Base-by-base conservation (phyloP, 2,113 vertebrate species). In the Acanthisitta chloris region DNA sequence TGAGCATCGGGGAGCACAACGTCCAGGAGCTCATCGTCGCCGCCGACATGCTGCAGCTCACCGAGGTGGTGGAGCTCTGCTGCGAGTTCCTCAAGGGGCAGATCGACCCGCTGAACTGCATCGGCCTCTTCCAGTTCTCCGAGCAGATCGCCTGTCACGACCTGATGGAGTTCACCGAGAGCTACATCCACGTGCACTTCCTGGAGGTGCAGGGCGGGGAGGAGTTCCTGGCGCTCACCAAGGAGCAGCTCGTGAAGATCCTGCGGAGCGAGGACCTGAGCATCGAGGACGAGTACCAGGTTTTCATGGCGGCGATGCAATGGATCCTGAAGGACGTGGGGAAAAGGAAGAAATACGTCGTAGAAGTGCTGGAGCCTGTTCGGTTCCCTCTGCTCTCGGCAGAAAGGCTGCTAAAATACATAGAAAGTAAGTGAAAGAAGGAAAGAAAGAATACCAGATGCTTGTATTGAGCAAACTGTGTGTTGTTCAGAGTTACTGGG, bases 251-350 rank as follows among this genome's bases (percentile, higher is more conserved):
- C 77, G 97, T 99, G 70, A 99, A 97, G 96, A 97, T 99, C 94
- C 94, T 99, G 57, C 97, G 98, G 79, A 99, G 99, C 8, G 99
- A 99, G 95, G 99, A 99, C 97, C 98, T 99, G 34, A 98, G 99
- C 94, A 99, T 99, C 46, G 99, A 99, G 95, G 99, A 99, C 42
- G 99, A 99, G 97, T 99, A 99, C 96, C 99, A 99, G 96, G 99
- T 99, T 33, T 99, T 99, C 92, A 98, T 93, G 4, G 98, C 99
- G 8, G 99, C 99, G 15, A 99, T 99, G 99, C 98, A 99, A 6
- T 99, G 99, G 99, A 97, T 99, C 78, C 98, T 99, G 71, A 99
- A 99, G 79, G 99, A 99, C 49, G 96, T 99, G 74, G 97, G 98
- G 6, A 98, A 97, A 90, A 98, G 99, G 94, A 99, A 99, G 97